Conservation (phyloP, 2,888 invertebrate genomes). For the Hanleya hanleyi region DNA sequence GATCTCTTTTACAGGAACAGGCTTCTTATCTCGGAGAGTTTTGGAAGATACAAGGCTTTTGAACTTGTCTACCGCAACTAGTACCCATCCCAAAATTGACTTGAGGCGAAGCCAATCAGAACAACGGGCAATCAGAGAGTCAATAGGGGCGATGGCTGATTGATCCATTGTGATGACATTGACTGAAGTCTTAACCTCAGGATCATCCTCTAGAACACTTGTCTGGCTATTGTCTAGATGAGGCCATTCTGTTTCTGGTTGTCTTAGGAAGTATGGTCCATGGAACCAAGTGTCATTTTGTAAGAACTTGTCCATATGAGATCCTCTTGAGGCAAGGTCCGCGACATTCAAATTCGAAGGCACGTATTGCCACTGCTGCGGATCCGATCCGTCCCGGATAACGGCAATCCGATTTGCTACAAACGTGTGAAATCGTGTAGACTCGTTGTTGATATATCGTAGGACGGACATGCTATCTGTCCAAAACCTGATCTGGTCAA, state of each 20-base stretch:
- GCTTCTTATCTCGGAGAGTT: background rate
- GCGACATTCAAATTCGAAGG: background rate
- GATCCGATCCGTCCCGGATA: too few relatives aligned
- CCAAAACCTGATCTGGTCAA: too few relatives aligned
- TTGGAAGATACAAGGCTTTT: background rate
- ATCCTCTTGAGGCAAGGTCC: background rate
- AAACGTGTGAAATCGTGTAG: too few relatives aligned
- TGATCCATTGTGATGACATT: background rate
- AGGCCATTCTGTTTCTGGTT: background rate
- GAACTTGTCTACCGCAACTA: background rate
- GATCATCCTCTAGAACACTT: background rate
- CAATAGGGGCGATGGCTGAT: background rate
- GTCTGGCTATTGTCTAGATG: background rate
- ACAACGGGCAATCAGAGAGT: background rate
- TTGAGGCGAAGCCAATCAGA: background rate
- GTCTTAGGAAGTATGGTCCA: background rate
- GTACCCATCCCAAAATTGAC: background rate
- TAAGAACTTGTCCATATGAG: background rate
- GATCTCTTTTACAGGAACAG: background rate
- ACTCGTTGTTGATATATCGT: too few relatives aligned
- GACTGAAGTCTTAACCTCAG: background rate
- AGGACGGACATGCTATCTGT: too few relatives aligned
- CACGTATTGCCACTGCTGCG: background rate
- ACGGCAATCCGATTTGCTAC: too few relatives aligned
- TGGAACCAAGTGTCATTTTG: background rate